phyloP scores from a whole-genome alignment of 2,888 invertebrate genomes.

The Lottia scabra region DNA sequence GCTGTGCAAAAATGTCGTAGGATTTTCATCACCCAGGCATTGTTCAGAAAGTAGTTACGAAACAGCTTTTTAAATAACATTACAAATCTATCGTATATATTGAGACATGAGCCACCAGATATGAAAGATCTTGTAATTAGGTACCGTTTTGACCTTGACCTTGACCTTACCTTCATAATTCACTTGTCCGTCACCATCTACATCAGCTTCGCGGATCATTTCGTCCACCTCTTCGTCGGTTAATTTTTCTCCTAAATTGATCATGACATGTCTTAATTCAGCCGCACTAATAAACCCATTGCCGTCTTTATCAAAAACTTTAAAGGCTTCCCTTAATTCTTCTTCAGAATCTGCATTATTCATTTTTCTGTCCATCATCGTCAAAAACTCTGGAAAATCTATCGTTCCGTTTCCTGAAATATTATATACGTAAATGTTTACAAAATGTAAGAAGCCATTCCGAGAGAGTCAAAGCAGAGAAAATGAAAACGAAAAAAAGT shows the following conservation, averaged over 20 bases:
- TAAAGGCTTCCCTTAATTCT: constrained; percentile 96
- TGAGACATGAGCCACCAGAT: no score
- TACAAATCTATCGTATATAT: no score
- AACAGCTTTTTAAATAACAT: no score
- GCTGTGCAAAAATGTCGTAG: no score
- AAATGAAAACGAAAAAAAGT: no score
- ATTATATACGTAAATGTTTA: no score
- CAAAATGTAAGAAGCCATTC: no score
- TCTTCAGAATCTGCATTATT: constrained; percentile 99
- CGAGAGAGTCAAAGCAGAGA: no score
- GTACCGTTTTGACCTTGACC: no score
- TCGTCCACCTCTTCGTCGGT: constrained; percentile 99
- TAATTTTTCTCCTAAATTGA: constrained; percentile 98
- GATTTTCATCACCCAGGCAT: no score
- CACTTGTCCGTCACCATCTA: constrained; percentile 93
- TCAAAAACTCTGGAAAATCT: constrained; percentile 99
- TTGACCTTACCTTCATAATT: constrained; percentile 64
- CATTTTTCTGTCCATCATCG: constrained; percentile 99
- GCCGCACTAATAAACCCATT: constrained; percentile 99
- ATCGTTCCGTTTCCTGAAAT: constrained; percentile 95
- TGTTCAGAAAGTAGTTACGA: no score
- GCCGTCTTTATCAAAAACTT: constrained; percentile 98
- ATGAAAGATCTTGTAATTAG: no score
- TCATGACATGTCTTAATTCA: constrained; percentile 99
- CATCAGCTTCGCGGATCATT: constrained; percentile 99